phyloP scores from a whole-genome alignment of 2,888 invertebrate species.

The Apamea monoglypha region DNA sequence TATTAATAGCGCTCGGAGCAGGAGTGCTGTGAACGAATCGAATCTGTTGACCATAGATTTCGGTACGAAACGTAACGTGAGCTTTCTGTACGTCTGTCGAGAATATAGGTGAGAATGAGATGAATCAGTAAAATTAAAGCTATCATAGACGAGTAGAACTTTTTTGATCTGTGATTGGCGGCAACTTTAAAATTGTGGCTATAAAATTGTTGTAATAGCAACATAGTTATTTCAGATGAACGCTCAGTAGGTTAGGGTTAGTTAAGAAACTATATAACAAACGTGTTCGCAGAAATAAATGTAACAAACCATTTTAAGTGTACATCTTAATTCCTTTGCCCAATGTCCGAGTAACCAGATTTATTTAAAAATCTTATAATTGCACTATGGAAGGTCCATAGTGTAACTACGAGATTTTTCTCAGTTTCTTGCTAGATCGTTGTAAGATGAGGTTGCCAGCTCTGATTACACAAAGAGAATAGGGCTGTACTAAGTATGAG shows the following conservation, averaged over 20 bases:
- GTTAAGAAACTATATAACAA: neutral
- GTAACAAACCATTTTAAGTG: neutral
- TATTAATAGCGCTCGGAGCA: neutral
- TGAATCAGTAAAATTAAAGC: neutral
- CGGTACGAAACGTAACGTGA: constrained; percentile 18
- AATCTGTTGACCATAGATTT: constrained; percentile 21
- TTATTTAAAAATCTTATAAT: neutral
- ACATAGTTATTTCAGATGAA: neutral
- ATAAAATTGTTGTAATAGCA: neutral
- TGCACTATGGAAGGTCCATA: neutral
- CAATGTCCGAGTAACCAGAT: neutral
- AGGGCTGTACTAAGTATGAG: neutral
- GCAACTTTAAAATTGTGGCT: neutral
- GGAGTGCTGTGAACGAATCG: constrained; percentile 7
- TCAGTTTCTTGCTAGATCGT: neutral
- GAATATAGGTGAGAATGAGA: neutral
- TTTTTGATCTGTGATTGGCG: no score
- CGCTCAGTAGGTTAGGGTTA: neutral
- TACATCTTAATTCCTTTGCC: neutral
- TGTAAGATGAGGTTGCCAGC: neutral
- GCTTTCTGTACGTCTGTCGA: neutral
- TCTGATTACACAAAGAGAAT: constrained; percentile 4
- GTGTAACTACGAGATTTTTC: no score
- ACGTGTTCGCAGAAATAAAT: neutral
- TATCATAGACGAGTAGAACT: neutral